These are phyloP conservation scores for Pimpla rufipes DNA, from an alignment of 2,888 invertebrate genomes.

Conservation along the genomic window DNA sequence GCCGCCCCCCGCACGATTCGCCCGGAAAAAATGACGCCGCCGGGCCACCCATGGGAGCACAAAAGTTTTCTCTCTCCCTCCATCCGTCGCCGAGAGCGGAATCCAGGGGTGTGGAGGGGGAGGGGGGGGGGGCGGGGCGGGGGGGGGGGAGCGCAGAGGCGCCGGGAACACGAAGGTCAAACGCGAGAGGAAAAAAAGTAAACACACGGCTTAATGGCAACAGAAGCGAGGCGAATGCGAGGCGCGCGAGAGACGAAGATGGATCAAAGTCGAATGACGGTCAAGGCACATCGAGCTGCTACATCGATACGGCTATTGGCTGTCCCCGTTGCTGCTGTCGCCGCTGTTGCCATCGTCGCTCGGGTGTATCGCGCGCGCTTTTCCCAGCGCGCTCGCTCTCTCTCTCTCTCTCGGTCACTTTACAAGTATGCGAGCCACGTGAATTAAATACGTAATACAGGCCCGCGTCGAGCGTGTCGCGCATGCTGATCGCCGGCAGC, in stretches of 20 bases:
- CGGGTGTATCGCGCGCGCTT: background rate
- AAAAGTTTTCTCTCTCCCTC: background rate
- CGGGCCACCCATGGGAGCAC: background rate
- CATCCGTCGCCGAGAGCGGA: background rate
- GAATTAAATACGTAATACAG: slow-evolving; percentile 82
- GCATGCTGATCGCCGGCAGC: slow-evolving; percentile 76
- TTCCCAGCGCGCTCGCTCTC: slow-evolving; percentile 48
- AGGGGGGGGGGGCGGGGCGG: background rate
- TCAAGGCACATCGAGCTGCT: slow-evolving; percentile 15
- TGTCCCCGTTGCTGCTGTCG: background rate
- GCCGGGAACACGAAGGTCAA: background rate
- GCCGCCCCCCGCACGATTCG: background rate
- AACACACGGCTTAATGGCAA: background rate
- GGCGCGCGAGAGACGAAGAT: slow-evolving; percentile 44
- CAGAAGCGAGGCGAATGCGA: background rate
- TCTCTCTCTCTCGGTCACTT: slow-evolving; percentile 70
- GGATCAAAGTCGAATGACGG: slow-evolving; percentile 51
- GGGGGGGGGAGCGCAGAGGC: background rate
- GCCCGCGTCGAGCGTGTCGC: slow-evolving; percentile 78
- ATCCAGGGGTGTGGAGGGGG: too few relatives aligned
- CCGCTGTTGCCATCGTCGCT: background rate
- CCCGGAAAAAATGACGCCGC: background rate
- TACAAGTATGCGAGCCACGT: slow-evolving; percentile 79
- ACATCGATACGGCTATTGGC: background rate
- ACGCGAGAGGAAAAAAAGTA: background rate